Conservation (phyloP, 2,888 invertebrate species). For the Agonopterix heracliana region DNA sequence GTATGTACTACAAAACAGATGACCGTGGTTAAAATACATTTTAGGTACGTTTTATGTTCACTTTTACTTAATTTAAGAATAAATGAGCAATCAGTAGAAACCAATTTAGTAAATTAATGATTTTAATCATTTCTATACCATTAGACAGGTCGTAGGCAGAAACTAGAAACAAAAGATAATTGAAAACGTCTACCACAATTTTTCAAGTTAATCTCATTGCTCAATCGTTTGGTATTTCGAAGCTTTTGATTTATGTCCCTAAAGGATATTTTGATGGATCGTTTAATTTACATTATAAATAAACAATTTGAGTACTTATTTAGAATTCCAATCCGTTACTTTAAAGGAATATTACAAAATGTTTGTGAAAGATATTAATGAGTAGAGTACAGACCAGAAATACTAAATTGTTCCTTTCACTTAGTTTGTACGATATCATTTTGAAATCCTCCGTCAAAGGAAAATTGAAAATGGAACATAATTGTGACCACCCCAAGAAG, state of each 20-base stretch:
- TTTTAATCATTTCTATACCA: too few species aligned
- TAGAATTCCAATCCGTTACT: background rate
- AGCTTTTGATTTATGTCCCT: conserved; percentile 6
- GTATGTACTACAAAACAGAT: too few species aligned
- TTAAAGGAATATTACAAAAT: background rate
- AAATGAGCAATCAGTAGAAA: too few species aligned
- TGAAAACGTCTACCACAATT: background rate
- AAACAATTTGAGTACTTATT: conserved; percentile 3
- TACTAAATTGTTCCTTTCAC: background rate
- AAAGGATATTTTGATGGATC: conserved; percentile 7
- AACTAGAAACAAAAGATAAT: too few species aligned
- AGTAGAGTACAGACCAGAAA: background rate
- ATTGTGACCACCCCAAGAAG: too few species aligned
- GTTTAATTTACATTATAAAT: conserved; percentile 5
- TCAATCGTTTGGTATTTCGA: background rate
- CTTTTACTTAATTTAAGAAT: too few species aligned
- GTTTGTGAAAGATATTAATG: background rate
- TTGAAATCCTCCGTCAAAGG: background rate
- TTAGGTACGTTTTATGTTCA: too few species aligned
- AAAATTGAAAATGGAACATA: background rate
- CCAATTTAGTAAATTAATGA: too few species aligned
- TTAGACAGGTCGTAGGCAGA: too few species aligned
- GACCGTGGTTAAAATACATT: too few species aligned
- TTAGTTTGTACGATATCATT: background rate
- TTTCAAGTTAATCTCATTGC: conserved; percentile 2